Conservation (phyloP, 2,113 vertebrate genomes). For the Mirounga angustirostris region DNA sequence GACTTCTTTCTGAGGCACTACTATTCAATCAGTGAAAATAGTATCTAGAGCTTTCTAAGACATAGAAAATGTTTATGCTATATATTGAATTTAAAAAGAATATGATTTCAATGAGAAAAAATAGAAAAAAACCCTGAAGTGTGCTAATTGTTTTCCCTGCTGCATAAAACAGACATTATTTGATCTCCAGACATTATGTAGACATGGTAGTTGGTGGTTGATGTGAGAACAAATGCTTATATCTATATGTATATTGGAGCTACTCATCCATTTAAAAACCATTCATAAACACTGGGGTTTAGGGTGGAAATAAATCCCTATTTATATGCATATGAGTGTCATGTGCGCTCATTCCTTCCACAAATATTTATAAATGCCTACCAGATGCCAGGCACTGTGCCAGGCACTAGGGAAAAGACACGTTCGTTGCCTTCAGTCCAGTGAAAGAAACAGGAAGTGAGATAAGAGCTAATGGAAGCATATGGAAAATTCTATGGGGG, state of each 20-base stretch:
- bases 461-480: slow-evolving; percentile 38
- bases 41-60: neutral
- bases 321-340: slow-evolving; percentile 11
- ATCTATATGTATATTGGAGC: neutral
- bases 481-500: slow-evolving; percentile 30
- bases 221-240: neutral
- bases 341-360: neutral
- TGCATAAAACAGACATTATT: neutral
- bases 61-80: neutral
- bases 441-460: slow-evolving; percentile 48
- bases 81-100: neutral
- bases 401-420: slow-evolving; percentile 26
- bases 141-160: neutral
- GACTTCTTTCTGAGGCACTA: neutral
- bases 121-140: neutral
- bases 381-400: slow-evolving; percentile 44
- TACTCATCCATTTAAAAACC: slow-evolving; percentile 24
- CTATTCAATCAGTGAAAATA: neutral
- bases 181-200: neutral
- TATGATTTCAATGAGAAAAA: slow-evolving; percentile 1
- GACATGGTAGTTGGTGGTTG: neutral
- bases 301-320: neutral
- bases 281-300: neutral
- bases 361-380: slow-evolving; percentile 56
- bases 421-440: neutral